A percentile compares a stretch with the other conserved stretches of the same genome.
Conservation (phyloP, 2,797 vertebrate species). For the Pteropus rufus region DNA sequence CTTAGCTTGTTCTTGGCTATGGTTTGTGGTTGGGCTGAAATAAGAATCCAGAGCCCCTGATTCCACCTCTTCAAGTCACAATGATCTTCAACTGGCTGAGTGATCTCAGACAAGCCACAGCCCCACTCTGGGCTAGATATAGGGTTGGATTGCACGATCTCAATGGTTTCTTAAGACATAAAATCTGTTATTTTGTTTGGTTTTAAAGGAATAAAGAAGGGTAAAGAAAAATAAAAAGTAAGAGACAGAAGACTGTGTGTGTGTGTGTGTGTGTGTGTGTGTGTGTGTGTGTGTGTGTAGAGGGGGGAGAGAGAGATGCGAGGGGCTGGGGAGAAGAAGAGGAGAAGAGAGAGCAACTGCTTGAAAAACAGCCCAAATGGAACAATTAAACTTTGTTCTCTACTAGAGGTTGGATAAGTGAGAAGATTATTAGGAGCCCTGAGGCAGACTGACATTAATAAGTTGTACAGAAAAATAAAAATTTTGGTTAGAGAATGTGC, state of each 20-base stretch:
- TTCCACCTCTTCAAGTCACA: neutral
- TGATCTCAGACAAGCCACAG: neutral
- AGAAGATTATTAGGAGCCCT: neutral
- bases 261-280: neutral
- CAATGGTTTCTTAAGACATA: neutral
- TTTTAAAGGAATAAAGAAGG: neutral
- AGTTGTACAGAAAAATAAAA: neutral
- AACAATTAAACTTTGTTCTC: neutral
- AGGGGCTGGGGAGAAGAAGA: accelerated
- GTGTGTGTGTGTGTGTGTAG: neutral
- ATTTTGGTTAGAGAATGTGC: neutral
- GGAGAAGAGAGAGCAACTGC: neutral
- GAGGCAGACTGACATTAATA: neutral
- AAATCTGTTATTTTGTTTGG: neutral
- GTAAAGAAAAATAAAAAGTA: neutral
- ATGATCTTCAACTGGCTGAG: neutral
- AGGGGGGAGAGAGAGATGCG: too few relatives aligned
- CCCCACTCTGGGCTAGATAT: neutral
- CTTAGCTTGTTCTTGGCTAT: neutral
- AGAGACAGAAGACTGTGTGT: neutral
- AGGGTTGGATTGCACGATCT: neutral
- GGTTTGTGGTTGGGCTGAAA: neutral
- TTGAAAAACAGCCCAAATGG: neutral
- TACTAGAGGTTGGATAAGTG: neutral
- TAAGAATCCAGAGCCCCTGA: neutral